Evolutionary conservation across 1,140 invertebrate species (phyloP).

Genomic region (Lucilia cuprina): DNA sequence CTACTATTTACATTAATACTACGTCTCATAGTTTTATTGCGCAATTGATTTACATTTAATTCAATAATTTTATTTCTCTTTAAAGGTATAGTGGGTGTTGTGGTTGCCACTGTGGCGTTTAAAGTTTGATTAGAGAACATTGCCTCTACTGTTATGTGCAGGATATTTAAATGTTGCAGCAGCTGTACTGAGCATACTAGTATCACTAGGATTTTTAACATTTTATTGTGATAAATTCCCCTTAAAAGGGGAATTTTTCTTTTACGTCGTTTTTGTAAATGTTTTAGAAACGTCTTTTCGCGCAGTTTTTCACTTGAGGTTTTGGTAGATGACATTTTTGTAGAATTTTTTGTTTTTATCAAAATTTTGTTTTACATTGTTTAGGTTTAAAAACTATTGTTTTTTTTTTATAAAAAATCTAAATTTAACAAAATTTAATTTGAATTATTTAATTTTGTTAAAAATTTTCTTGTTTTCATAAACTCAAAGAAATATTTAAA

Average conservation of each 20-base stretch:
- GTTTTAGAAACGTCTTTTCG: slow-evolving; percentile 18
- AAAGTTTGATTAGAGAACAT: not conserved
- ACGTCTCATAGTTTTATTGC: slow-evolving; percentile 32
- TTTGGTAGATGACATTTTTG: slow-evolving; percentile 8
- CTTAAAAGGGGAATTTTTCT: slow-evolving; percentile 6
- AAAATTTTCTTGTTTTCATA: no score
- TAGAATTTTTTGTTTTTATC: not conserved
- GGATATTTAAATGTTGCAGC: not conserved
- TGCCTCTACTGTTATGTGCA: not conserved
- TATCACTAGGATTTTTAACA: slow-evolving; percentile 27
- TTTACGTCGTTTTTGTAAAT: slow-evolving; percentile 26
- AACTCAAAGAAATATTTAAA: no score
- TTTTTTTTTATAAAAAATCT: no score
- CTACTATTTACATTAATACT: slow-evolving; percentile 58
- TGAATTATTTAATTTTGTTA: no score
- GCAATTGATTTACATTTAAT: not conserved
- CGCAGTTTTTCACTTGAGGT: slow-evolving; percentile 10
- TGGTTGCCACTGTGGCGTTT: not conserved
- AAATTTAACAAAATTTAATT: no score
- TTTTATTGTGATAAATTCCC: slow-evolving; percentile 23
- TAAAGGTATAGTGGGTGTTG: not conserved
- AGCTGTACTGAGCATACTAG: slow-evolving; percentile 16
- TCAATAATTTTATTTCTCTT: not conserved
- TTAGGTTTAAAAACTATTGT: no score
- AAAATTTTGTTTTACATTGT: not conserved